A percentile compares a stretch with the other conserved stretches of the same genome.
Evolutionary conservation across 2,797 vertebrate genomes (phyloP).

Genomic region (Gallinago solitaria): DNA sequence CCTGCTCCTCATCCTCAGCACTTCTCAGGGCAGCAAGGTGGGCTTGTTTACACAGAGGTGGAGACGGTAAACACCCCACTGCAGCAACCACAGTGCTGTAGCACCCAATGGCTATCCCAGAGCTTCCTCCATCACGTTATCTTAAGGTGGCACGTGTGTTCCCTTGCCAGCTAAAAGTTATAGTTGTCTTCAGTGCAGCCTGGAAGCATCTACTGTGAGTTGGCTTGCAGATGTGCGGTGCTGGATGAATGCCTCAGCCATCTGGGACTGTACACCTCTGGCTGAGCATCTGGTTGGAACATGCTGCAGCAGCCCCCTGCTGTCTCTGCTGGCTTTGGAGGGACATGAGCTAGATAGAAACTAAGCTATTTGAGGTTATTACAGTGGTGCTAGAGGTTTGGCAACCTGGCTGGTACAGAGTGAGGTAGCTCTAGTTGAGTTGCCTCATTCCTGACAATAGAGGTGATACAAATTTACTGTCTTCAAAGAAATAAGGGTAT

Average conservation of each 20-base stretch:
- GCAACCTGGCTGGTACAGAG: background rate
- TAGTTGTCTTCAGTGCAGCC: background rate
- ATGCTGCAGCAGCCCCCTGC: background rate
- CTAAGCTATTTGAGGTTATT: background rate
- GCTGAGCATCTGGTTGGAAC: background rate
- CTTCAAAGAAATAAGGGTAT: background rate
- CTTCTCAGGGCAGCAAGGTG: too few relatives aligned
- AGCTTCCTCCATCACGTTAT: background rate
- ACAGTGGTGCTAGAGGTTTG: background rate
- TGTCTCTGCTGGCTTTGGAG: background rate
- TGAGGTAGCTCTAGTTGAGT: background rate
- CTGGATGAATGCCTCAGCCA: background rate
- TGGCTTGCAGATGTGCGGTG: background rate
- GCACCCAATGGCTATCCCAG: accelerated
- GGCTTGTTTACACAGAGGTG: background rate
- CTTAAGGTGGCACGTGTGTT: background rate
- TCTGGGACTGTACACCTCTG: accelerated
- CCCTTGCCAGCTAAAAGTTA: background rate
- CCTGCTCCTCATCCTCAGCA: background rate
- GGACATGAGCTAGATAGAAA: background rate
- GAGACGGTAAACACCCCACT: accelerated
- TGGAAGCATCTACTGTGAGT: background rate
- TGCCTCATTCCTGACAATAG: background rate
- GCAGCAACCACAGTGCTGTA: accelerated
- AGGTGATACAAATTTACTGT: background rate